phyloP scores from a whole-genome alignment of 2,113 vertebrate genomes.

The Pedionomus torquatus region DNA sequence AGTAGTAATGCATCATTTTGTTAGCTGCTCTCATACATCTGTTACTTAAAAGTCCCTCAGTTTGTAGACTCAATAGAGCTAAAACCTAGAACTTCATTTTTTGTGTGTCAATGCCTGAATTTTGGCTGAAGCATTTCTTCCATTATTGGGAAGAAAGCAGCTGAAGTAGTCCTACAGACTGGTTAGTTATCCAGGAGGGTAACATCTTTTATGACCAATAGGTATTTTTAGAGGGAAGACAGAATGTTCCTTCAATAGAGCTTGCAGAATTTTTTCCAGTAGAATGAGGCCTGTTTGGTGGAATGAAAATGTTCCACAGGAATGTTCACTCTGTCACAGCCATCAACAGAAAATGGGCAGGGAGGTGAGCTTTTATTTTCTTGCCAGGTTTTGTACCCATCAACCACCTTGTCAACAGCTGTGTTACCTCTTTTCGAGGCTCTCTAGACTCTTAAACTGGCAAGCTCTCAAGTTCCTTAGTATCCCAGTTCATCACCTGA shows the following conservation, averaged over 20 bases:
- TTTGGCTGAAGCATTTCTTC: neutral
- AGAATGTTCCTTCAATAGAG: constrained; percentile 43
- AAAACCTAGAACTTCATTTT: neutral
- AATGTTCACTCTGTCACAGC: constrained; percentile 26
- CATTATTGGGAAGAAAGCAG: constrained; percentile 14
- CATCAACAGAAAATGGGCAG: constrained; percentile 1
- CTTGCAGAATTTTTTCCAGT: constrained; percentile 24
- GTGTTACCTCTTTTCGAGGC: neutral
- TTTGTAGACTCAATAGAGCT: neutral
- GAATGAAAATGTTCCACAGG: constrained; percentile 41
- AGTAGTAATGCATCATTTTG: neutral
- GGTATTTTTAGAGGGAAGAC: constrained; percentile 58
- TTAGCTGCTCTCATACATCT: neutral
- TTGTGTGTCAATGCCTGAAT: neutral
- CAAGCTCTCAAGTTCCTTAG: neutral
- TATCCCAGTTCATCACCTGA: neutral
- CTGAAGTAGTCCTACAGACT: neutral
- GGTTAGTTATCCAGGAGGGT: neutral
- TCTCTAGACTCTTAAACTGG: neutral
- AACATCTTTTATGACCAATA: constrained; percentile 2
- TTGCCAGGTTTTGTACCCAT: constrained; percentile 27
- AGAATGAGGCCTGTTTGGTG: neutral
- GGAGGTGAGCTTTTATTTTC: constrained; percentile 25
- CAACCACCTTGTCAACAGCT: constrained; percentile 30
- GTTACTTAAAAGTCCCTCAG: neutral